Evolutionary conservation across 2,113 vertebrate genomes (phyloP).

Genomic region (Thunnus thynnus): DNA sequence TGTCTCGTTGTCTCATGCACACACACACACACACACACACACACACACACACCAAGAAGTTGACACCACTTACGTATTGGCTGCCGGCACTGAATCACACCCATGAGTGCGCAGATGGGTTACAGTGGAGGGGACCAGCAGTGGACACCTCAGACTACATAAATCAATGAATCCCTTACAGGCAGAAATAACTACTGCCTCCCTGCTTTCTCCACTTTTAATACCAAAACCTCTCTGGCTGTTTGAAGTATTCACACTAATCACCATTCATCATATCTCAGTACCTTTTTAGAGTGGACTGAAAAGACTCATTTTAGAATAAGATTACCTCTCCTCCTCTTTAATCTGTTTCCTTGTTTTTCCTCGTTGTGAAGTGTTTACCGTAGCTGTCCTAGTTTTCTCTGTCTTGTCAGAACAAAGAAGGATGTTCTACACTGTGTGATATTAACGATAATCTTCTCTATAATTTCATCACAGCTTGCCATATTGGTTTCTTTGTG

Average conservation of each 20-base stretch:
- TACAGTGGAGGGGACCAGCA: constrained; percentile 37
- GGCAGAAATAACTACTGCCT: constrained; percentile 36
- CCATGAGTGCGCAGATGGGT: constrained; percentile 50
- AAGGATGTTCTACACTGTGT: neutral
- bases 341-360: constrained; percentile 41
- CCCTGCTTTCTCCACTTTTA: constrained; percentile 39
- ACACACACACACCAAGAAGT: constrained; percentile 32
- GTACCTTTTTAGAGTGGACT: constrained; percentile 40
- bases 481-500: neutral
- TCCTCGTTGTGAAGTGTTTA: constrained; percentile 21
- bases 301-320: constrained; percentile 52
- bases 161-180: constrained; percentile 59
- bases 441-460: constrained; percentile 17
- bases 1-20: constrained; percentile 6
- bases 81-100: constrained; percentile 45
- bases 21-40: constrained; percentile 30
- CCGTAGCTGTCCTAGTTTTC: constrained; percentile 45
- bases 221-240: constrained; percentile 39
- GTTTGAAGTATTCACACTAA: constrained; percentile 35
- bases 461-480: constrained; percentile 24
- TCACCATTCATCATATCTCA: constrained; percentile 56
- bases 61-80: constrained; percentile 48
- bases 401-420: constrained; percentile 28
- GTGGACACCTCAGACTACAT: constrained; percentile 32
- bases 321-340: constrained; percentile 43